Percentiles rank a stretch among this genome's conserved stretches.
These are phyloP conservation scores for Stramonita haemastoma DNA, from an alignment of 2,888 invertebrate species.

Conservation along the genomic window DNA sequence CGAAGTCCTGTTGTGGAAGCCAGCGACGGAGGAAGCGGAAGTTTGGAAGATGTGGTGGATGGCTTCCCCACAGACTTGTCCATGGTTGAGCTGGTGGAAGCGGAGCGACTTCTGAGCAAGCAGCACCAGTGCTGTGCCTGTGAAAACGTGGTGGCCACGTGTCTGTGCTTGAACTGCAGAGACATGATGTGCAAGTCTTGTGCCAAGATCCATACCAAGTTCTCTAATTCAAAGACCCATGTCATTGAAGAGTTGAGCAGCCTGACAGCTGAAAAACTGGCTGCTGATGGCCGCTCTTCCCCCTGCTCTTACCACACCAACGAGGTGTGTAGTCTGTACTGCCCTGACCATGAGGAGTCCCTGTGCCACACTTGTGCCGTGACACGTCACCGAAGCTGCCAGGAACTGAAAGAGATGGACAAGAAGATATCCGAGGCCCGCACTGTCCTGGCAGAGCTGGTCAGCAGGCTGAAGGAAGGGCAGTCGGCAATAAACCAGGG, in stretches of 20 bases:
- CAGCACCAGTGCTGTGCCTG: constrained; percentile 19
- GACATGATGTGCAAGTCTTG: constrained; percentile 30
- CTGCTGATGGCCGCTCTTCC: neutral
- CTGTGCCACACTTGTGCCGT: constrained; percentile 3
- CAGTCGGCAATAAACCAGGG: neutral
- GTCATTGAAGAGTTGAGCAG: neutral
- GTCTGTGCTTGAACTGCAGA: constrained; percentile 13
- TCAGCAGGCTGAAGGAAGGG: neutral
- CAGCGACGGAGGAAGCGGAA: neutral
- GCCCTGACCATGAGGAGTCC: neutral
- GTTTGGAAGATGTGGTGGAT: constrained; percentile 3
- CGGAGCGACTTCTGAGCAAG: neutral
- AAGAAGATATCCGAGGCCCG: constrained; percentile 1
- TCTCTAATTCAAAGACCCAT: neutral
- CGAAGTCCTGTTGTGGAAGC: constrained; percentile 11
- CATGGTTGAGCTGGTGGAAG: neutral
- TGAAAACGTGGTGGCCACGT: neutral
- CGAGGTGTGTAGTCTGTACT: neutral
- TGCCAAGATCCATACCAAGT: constrained; percentile 7
- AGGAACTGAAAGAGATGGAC: constrained; percentile 20
- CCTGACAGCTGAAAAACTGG: neutral
- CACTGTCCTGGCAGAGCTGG: constrained; percentile 12
- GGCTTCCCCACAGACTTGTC: constrained; percentile 15
- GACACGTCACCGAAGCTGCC: neutral
- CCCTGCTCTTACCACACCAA: neutral